These are phyloP conservation scores for Alsophila aescularia DNA, from an alignment of 2,888 invertebrate genomes.

Conservation along the genomic window DNA sequence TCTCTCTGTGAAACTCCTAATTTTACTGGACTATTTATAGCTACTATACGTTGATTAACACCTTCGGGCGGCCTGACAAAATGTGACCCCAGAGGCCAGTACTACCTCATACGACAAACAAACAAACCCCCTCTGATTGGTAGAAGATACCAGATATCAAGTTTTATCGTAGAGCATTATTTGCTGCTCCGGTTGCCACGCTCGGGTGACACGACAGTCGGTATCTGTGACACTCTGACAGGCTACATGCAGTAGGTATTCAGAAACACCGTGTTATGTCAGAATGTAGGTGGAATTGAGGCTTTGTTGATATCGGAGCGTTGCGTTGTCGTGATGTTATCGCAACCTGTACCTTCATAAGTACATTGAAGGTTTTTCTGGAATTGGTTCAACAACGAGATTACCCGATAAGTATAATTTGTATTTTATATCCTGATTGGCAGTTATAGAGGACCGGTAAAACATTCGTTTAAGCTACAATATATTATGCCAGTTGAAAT, in stretches of 20 bases:
- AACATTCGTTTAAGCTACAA: too few species aligned
- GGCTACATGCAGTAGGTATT: not conserved
- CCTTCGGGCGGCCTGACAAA: too few species aligned
- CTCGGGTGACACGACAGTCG: conserved; percentile 1
- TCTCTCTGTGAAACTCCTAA: too few species aligned
- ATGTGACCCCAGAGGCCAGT: too few species aligned
- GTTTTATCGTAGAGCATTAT: conserved; percentile 1
- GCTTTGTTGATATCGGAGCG: not conserved
- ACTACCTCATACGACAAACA: too few species aligned
- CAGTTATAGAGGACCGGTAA: too few species aligned
- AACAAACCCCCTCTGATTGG: not conserved
- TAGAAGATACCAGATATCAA: conserved; percentile 3
- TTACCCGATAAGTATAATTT: too few species aligned
- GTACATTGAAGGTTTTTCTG: too few species aligned
- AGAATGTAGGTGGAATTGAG: not conserved
- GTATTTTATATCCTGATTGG: too few species aligned
- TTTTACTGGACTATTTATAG: too few species aligned
- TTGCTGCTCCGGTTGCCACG: conserved; percentile 5
- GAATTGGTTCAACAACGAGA: too few species aligned
- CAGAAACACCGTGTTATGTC: not conserved
- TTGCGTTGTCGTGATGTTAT: not conserved
- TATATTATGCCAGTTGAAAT: too few species aligned
- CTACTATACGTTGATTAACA: not conserved
- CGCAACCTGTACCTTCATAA: not conserved
- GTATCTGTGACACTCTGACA: conserved; percentile 7